phyloP scores from a whole-genome alignment of 2,113 vertebrate genomes.

The Alouatta palliata region DNA sequence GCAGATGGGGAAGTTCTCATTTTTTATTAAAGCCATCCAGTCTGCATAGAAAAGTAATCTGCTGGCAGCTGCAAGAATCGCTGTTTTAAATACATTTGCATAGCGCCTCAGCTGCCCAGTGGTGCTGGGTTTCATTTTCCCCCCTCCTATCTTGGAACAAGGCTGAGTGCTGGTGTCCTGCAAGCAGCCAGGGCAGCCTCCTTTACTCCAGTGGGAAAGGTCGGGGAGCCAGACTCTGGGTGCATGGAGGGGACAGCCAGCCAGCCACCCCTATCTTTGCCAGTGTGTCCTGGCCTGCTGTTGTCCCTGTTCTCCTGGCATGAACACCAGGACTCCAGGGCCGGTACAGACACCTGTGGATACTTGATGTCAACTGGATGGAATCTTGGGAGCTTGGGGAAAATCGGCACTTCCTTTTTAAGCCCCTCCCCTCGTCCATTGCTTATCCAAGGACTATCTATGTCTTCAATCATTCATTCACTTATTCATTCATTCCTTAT shows the following conservation, averaged over 20 bases:
- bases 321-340: neutral
- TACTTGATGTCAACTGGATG: rapidly evolving
- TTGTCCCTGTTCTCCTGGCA: neutral
- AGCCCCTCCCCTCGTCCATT: rapidly evolving
- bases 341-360: neutral
- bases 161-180: constrained; percentile 36
- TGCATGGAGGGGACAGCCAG: neutral
- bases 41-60: constrained; percentile 67
- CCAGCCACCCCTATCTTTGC: neutral
- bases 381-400: neutral
- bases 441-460: rapidly evolving
- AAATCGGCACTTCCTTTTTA: neutral
- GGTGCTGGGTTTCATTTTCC: constrained; percentile 26
- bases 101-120: constrained; percentile 72
- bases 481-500: neutral
- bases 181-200: neutral
- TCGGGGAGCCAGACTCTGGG: neutral
- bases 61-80: constrained; percentile 71
- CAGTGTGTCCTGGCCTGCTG: neutral
- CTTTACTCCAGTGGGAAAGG: neutral
- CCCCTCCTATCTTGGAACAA: constrained; percentile 63
- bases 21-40: constrained; percentile 84
- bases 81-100: constrained; percentile 80
- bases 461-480: neutral
- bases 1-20: constrained; percentile 83